Base-by-base conservation (phyloP, 2,113 vertebrate genomes). In the Uropsilus gracilis region DNA sequence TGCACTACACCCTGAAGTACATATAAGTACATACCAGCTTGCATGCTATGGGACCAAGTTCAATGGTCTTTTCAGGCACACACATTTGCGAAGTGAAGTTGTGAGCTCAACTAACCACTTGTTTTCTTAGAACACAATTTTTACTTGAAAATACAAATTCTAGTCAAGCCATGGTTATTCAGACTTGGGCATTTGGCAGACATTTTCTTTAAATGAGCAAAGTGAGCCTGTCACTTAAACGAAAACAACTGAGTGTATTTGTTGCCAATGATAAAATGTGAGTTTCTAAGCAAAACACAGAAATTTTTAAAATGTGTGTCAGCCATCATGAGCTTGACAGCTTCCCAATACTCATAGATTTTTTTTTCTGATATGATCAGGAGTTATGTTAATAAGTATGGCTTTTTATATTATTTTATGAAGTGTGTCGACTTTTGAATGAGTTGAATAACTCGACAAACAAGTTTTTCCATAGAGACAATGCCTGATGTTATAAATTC, bases 131-230 rank as follows among this genome's bases (percentile, higher is more conserved):
- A 96, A 95, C 91, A 86, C 8, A 39, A 1, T 88, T 95, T 95
- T 95, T 90, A 42, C 94, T 95, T 90, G 30, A 92, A 92, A 95
- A 89, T 91, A 94, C 61, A 73, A 94, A 89, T 94, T 89, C 75
- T 53, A 97, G 72, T 89, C 91, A 94, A 95, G 89, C 73, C 28
- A 53, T 42, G n/a, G 90, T 95, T 97, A 90, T 96, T 96, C 77
- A 93, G 69, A 96, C 44, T 86, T 75, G 91, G 90, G 91, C 93
- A 80, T 89, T 96, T 95, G 89, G 94, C 95, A 96, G 89, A 64
- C 86, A 30, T 89, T 87, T 96, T 89, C 86, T 91, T 46, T 64
- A 78, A 95, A 96, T 95, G 95, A 97, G 93, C 95, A 97, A 95
- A 94, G 44, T 50, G 57, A 97, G 71, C 50, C 69, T 96, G 93